Evolutionary conservation across 2,888 invertebrate species (phyloP), one percentile per base, ranked within the genome.

Genomic region (Drosophila maculinotata): DNA sequence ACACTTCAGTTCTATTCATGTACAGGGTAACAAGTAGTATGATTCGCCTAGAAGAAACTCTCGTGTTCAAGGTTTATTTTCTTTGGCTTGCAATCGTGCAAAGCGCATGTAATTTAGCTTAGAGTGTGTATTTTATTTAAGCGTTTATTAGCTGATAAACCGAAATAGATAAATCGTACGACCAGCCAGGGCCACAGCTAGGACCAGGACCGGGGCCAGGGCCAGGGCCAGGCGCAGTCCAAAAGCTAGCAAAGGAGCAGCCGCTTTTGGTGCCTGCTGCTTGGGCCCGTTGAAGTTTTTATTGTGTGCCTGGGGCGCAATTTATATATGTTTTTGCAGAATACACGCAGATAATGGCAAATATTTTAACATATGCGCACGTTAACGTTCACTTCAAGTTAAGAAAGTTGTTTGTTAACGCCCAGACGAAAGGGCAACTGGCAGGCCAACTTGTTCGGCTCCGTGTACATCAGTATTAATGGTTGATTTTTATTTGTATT

Each of bases 131-230:
- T 83, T 84, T 84, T 84, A 86, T 86, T 84, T 77, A 83, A 85
- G 84, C 84, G 86, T 84, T 86, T 84, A 84, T 84, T 84, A 84
- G 83, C 83, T 86, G 83, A 84, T 84, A 86, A 86, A 80, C 80
- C 67, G 68, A 83, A 83, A 80, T 69, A 84, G 83, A 84, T 84
- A 84, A 83, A 85, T 83, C 79, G 64, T 67, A 38, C 17, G 41
- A 49, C 48, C 35, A 35, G 48, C 33, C 36, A 17, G 44, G 28
- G 30, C 23, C 26, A 23, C 0, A 15, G 42, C 47, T 45, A 60
- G 47, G 58, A 35, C 51, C 52, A 62, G 26, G n/a, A 7, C 26
- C 44, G 14, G 12, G 10, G n/a, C 41, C 10, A 23, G 28, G 42
- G 58, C 15, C 42, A 17, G 8, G 4, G 1, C 2, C 45, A 44